These are phyloP conservation scores for Drosophila lacicola DNA, from an alignment of 2,888 invertebrate species.

Conservation along the genomic window DNA sequence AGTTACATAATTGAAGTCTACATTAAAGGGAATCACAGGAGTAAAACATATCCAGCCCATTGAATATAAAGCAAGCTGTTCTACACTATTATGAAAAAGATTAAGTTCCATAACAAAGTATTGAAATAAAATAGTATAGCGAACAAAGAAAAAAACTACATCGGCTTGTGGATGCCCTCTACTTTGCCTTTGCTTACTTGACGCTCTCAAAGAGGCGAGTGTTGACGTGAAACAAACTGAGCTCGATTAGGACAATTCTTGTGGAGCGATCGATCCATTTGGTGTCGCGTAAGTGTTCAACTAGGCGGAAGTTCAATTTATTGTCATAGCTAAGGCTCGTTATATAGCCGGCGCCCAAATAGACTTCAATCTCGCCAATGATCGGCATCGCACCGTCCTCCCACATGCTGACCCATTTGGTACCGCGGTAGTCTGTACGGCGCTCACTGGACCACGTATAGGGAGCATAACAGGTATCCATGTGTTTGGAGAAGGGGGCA, in stretches of 20 bases:
- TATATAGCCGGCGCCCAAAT: slow-evolving; percentile 37
- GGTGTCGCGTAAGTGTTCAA: background rate
- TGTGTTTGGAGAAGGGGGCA: background rate
- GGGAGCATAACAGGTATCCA: slow-evolving; percentile 13
- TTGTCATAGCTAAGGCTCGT: slow-evolving; percentile 10
- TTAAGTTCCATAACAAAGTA: too few species aligned
- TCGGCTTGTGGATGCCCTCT: background rate
- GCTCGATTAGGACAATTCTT: slow-evolving; percentile 27
- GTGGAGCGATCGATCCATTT: slow-evolving; percentile 33
- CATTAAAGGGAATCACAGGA: too few species aligned
- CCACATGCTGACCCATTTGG: background rate
- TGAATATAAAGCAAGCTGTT: too few species aligned
- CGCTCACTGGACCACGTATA: slow-evolving; percentile 28
- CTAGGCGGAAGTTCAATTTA: slow-evolving; percentile 1
- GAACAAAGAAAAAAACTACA: too few species aligned
- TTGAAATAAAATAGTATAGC: too few species aligned
- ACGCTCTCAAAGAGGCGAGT: slow-evolving; percentile 24
- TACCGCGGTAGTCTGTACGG: background rate
- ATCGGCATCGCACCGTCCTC: slow-evolving; percentile 4
- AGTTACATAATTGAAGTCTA: too few species aligned
- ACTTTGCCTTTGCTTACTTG: slow-evolving; percentile 17
- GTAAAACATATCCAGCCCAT: too few species aligned
- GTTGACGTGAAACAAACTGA: slow-evolving; percentile 35
- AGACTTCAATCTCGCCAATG: slow-evolving; percentile 8
- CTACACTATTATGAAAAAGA: too few species aligned